Evolutionary conservation across 2,113 vertebrate genomes (phyloP).

Genomic region (Tragelaphus scriptus): DNA sequence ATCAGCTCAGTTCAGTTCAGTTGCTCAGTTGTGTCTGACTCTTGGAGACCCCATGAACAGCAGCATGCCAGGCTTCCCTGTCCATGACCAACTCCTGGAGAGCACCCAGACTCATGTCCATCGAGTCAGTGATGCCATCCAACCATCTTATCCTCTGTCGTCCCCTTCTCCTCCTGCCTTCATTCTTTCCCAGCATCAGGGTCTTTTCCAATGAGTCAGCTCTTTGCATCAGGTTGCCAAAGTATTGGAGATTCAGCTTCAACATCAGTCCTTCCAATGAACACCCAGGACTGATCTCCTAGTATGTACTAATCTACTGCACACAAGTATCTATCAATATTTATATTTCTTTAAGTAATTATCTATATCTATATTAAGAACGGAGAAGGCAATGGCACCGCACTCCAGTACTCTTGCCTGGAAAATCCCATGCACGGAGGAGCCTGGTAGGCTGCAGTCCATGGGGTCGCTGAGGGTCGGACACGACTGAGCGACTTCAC

Average conservation of each 20-base stretch:
- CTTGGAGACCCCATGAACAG: not conserved
- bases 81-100: not conserved
- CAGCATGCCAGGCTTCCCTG: not conserved
- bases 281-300: not conserved
- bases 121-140: not conserved
- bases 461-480: no score
- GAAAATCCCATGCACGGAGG: no score
- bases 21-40: accelerated
- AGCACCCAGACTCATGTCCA: not conserved
- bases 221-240: not conserved
- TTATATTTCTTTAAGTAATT: not conserved
- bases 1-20: not conserved
- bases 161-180: not conserved
- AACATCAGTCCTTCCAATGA: not conserved
- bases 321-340: not conserved
- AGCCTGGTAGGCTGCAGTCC: no score
- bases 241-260: not conserved
- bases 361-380: not conserved
- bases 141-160: not conserved
- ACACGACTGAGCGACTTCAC: no score
- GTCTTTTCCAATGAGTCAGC: not conserved
- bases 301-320: not conserved
- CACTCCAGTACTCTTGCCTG: no score
- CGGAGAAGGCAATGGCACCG: no score
- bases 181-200: not conserved